Percentiles rank a stretch among this genome's conserved stretches.
These are phyloP conservation scores for Anseranas semipalmata DNA, from an alignment of 2,113 vertebrate genomes.

Conservation along the genomic window DNA sequence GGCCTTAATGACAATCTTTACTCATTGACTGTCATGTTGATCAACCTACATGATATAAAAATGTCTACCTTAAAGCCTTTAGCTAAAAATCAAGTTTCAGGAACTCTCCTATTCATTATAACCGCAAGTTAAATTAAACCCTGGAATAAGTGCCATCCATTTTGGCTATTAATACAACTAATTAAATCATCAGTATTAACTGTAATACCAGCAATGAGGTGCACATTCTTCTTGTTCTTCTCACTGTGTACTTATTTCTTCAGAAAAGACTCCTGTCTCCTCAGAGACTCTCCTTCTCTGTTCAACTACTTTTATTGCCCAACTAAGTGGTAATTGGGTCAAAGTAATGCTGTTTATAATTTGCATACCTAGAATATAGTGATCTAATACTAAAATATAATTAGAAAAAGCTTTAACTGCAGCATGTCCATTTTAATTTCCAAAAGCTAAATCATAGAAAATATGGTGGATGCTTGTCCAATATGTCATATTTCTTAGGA, in stretches of 20 bases:
- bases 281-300: neutral
- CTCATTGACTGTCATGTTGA: neutral
- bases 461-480: neutral
- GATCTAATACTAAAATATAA: neutral
- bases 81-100: neutral
- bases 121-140: neutral
- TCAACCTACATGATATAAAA: neutral
- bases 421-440: neutral
- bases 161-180: neutral
- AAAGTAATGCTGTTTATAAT: neutral
- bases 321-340: neutral
- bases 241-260: neutral
- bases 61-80: neutral
- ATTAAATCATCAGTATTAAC: constrained; percentile 8
- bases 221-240: neutral
- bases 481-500: neutral
- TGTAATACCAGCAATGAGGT: neutral
- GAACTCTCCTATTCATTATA: neutral
- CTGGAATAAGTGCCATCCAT: neutral
- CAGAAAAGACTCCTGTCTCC: neutral
- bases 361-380: neutral
- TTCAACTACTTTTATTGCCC: neutral
- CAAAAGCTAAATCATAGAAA: neutral
- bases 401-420: neutral
- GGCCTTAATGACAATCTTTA: neutral